A percentile compares a stretch with the other conserved stretches of the same genome.
Conservation (phyloP, 2,888 invertebrate genomes). For the Melanostoma scalare region DNA sequence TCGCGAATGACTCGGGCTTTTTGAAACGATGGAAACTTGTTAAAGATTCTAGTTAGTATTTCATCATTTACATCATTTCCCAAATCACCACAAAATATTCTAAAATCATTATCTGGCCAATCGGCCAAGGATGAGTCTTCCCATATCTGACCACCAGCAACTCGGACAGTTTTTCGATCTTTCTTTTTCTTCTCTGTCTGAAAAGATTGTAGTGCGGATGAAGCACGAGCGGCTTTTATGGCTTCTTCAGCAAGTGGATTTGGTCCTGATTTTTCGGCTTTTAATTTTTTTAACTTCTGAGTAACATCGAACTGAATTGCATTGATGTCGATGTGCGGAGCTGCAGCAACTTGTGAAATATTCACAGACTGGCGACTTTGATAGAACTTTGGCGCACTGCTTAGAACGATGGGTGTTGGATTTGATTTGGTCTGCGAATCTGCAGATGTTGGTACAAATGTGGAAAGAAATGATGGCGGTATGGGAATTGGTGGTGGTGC, state of each 20-base stretch:
- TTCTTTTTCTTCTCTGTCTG: conserved; percentile 83
- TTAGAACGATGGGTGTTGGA: conserved; percentile 85
- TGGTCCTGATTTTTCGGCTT: conserved; percentile 86
- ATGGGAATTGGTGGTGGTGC: conserved; percentile 79
- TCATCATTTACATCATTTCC: conserved; percentile 99
- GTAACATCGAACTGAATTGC: conserved; percentile 84
- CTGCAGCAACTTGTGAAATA: conserved; percentile 78
- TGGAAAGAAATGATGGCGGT: conserved; percentile 81
- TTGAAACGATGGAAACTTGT: conserved; percentile 95
- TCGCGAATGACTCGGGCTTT: conserved; percentile 98
- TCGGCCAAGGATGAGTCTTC: conserved; percentile 96
- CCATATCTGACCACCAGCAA: conserved; percentile 97
- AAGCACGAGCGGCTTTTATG: conserved; percentile 85
- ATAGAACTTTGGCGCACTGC: conserved; percentile 88
- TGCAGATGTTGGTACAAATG: conserved; percentile 80
- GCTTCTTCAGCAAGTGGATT: conserved; percentile 86
- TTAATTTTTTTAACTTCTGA: conserved; percentile 85
- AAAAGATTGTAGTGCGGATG: conserved; percentile 84
- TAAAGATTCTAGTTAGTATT: conserved; percentile 96
- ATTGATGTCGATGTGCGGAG: conserved; percentile 83
- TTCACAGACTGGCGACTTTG: conserved; percentile 83
- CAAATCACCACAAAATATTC: conserved; percentile 99
- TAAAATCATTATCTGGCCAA: conserved; percentile 99
- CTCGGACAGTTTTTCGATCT: conserved; percentile 87
- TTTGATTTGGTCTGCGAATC: conserved; percentile 74